Evolutionary conservation across 2,113 vertebrate genomes (phyloP), one percentile per base, ranked within the genome.

Genomic region (Crotalus tigris): DNA sequence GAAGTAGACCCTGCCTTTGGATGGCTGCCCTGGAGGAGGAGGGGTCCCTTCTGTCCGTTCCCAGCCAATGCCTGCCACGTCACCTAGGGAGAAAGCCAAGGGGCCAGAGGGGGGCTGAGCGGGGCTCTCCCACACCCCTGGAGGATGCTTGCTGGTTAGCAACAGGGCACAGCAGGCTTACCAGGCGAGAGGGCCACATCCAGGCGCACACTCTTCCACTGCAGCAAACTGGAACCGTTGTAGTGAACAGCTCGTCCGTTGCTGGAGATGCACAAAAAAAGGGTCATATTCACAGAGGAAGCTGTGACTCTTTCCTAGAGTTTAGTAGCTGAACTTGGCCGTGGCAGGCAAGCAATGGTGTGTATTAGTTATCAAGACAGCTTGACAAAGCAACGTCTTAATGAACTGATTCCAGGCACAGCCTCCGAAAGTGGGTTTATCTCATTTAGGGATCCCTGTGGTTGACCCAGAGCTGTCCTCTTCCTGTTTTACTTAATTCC

Each of bases 161-260:
- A 13, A 44, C 39, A n/a, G 24, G 10, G 29, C 1, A 0, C 1
- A 1, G 58, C 0, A 4, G 49, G 97, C 98, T 96, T 97, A 99
- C 99, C 99, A 94, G 99, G 99, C 95, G 98, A 98, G 8, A 99
- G 98, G 94, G 99, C 98, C 95, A 99, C 99, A 39, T 99, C 99
- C 94, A 99, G 94, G 61, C 99, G 98, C 92, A 99, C 99, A 0
- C 99, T 99, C 97, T 99, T 99, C 99, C 99, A 99, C 98, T 99
- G 99, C 24, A 99, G 97, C 94, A 99, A 97, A 96, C 99, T 99
- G 97, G 99, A 99, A 94, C 99, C 99, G 9, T 99, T 99, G 97
- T 99, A 99, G 96, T 99, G 99, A 93, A 99, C 99, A 3, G 99
- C 99, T 94, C 99, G 96, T 15, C 99, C 99, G 53, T 99, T 99